Evolutionary conservation across 2,113 vertebrate genomes (phyloP).

Genomic region (Xenus cinereus): DNA sequence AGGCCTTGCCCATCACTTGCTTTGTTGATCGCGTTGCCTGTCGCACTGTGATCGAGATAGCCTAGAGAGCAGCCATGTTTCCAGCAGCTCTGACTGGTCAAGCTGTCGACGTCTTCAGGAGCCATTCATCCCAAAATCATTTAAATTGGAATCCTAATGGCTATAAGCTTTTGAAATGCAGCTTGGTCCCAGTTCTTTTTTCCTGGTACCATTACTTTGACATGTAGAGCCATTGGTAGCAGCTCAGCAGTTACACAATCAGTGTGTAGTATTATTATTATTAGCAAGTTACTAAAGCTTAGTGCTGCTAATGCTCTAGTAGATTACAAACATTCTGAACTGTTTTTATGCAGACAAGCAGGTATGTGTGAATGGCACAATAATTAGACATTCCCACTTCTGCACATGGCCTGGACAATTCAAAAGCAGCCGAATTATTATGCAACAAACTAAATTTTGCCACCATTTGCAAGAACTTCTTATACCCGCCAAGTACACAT

Average conservation of each 20-base stretch:
- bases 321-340: conserved; percentile 77
- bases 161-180: conserved; percentile 75
- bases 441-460: conserved; percentile 51
- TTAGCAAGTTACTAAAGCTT: conserved; percentile 82
- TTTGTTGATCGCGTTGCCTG: conserved; percentile 78
- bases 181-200: conserved; percentile 74
- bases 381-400: conserved; percentile 72
- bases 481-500: conserved; percentile 9
- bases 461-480: conserved; percentile 17
- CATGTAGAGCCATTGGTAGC: conserved; percentile 64
- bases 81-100: conserved; percentile 80
- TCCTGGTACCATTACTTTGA: conserved; percentile 69
- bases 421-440: conserved; percentile 68
- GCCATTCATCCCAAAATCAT: conserved; percentile 81
- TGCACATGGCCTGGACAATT: conserved; percentile 69
- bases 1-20: conserved; percentile 83
- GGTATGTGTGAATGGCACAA: conserved; percentile 67
- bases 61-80: conserved; percentile 76
- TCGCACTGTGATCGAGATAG: conserved; percentile 75
- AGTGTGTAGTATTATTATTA: conserved; percentile 60
- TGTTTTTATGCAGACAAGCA: conserved; percentile 74
- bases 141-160: conserved; percentile 80
- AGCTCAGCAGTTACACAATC: conserved; percentile 69
- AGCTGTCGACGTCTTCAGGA: conserved; percentile 83
- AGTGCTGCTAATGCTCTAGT: conserved; percentile 77